These are phyloP conservation scores for Scomber colias DNA, from an alignment of 2,113 vertebrate species.

Conservation along the genomic window DNA sequence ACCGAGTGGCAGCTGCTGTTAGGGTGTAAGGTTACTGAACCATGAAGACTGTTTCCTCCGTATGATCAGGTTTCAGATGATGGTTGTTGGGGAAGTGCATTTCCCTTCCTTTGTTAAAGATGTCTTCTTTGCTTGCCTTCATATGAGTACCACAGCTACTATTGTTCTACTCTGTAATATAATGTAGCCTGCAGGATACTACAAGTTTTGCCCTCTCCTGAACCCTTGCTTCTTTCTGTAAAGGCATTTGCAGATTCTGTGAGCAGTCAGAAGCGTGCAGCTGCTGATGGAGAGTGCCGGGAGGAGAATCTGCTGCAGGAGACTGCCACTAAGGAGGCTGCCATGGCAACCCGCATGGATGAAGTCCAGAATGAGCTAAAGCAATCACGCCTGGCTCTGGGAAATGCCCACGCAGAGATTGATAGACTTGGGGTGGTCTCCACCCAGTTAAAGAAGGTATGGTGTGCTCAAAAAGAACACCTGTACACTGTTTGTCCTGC, in stretches of 20 bases:
- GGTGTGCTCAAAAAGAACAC: neutral
- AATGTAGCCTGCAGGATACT: neutral
- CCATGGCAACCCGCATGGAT: slow-evolving; percentile 83
- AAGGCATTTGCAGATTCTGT: slow-evolving; percentile 89
- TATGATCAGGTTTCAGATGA: slow-evolving; percentile 10
- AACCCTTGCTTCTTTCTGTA: slow-evolving; percentile 35
- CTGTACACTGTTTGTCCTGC: neutral
- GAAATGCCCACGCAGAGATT: slow-evolving; percentile 83
- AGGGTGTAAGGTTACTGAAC: slow-evolving; percentile 12
- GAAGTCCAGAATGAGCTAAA: slow-evolving; percentile 86
- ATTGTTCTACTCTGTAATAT: neutral
- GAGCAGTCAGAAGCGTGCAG: slow-evolving; percentile 87
- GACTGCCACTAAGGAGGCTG: slow-evolving; percentile 87
- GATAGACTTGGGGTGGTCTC: slow-evolving; percentile 80
- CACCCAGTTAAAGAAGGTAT: slow-evolving; percentile 86
- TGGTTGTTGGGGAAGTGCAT: neutral
- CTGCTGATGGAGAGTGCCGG: slow-evolving; percentile 87
- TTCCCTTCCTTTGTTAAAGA: slow-evolving; percentile 12
- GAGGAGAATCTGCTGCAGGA: slow-evolving; percentile 88
- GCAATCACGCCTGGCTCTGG: slow-evolving; percentile 80
- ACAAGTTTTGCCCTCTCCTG: neutral
- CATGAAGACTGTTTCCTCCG: slow-evolving; percentile 1
- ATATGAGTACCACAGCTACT: neutral
- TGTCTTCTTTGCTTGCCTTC: neutral
- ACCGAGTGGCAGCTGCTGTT: slow-evolving; percentile 3